Evolutionary conservation across 2,113 vertebrate genomes (phyloP).

Genomic region (Sinocyclocheilus rhinocerous): DNA sequence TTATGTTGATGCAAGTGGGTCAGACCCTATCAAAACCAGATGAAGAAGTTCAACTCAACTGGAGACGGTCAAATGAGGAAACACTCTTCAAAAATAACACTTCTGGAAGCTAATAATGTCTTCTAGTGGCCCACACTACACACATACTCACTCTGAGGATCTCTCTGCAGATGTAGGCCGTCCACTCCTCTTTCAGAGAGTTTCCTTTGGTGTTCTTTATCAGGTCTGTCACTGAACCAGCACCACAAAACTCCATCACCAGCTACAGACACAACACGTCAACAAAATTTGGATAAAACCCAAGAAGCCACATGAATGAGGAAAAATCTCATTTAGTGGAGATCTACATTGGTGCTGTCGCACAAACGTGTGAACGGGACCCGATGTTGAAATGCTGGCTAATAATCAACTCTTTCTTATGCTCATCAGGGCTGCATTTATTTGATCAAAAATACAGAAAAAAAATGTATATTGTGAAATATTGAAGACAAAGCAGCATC

Average conservation of each 20-base stretch:
- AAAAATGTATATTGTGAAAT: too few relatives aligned
- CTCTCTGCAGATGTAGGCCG: slow-evolving; percentile 97
- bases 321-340: not conserved
- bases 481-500: too few relatives aligned
- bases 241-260: slow-evolving; percentile 99
- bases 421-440: too few relatives aligned
- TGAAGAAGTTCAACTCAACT: not conserved
- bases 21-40: slow-evolving; percentile 82
- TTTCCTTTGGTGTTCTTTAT: slow-evolving; percentile 99
- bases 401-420: not conserved
- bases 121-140: not conserved
- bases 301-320: not conserved
- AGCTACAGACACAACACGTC: slow-evolving; percentile 70
- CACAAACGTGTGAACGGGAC: not conserved
- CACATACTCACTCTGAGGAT: slow-evolving; percentile 86
- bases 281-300: not conserved
- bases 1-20: slow-evolving; percentile 99
- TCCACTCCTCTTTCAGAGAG: slow-evolving; percentile 98
- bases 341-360: not conserved
- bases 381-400: not conserved
- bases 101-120: not conserved
- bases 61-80: not conserved
- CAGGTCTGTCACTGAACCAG: slow-evolving; percentile 95
- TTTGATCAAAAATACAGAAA: too few relatives aligned
- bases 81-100: not conserved